Evolutionary conservation across 2,797 vertebrate species (phyloP).

Genomic region (Lithobates sylvaticus): DNA sequence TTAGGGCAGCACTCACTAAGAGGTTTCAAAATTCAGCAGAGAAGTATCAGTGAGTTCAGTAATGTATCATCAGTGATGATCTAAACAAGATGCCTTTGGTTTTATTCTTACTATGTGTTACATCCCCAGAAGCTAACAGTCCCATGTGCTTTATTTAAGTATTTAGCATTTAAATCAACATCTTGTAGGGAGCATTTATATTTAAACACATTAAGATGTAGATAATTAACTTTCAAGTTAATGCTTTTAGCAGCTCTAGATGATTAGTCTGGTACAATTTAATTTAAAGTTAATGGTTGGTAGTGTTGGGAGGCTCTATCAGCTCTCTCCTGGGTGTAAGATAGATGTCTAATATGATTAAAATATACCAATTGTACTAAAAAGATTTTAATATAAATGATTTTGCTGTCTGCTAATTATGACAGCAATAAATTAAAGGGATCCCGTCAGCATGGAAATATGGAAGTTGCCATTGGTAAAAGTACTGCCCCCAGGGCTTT

Average conservation of each 20-base stretch:
- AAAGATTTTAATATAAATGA: conserved; percentile 70
- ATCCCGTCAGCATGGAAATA: too few relatives aligned
- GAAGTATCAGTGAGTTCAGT: too few relatives aligned
- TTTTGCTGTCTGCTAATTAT: conserved; percentile 64
- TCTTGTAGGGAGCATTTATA: conserved; percentile 82
- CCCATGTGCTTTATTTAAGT: conserved; percentile 75
- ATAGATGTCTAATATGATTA: conserved; percentile 79
- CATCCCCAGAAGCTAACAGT: not conserved
- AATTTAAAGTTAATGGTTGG: conserved; percentile 82
- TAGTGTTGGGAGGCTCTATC: conserved; percentile 81
- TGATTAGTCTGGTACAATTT: conserved; percentile 85
- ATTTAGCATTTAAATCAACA: conserved; percentile 76
- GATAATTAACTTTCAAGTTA: conserved; percentile 84
- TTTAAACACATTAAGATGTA: conserved; percentile 82
- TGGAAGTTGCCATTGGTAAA: too few relatives aligned
- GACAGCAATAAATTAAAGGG: not conserved
- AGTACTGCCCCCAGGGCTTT: too few relatives aligned
- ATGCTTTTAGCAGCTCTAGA: conserved; percentile 83
- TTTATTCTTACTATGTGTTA: not conserved
- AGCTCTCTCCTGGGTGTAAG: conserved; percentile 79
- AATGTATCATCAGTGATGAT: not conserved
- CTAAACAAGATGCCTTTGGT: not conserved
- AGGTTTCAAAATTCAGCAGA: too few relatives aligned
- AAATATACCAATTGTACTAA: conserved; percentile 76
- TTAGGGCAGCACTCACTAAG: too few relatives aligned